Percentiles rank a stretch among this genome's conserved stretches.
Evolutionary conservation across 2,797 vertebrate genomes (phyloP).

Genomic region (Propithecus deckenii): DNA sequence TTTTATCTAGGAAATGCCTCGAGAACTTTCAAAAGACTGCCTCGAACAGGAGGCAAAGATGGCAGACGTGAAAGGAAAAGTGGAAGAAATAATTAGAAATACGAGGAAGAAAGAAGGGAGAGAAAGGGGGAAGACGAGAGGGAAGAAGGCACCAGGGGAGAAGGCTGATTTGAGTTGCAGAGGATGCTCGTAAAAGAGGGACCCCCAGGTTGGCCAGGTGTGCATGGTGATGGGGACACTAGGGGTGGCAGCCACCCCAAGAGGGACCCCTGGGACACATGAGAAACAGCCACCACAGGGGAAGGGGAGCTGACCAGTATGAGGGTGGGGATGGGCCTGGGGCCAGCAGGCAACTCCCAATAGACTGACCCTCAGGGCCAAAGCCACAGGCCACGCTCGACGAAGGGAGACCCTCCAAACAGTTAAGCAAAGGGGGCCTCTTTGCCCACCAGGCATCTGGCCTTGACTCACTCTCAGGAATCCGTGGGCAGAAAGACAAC

Average conservation of each 20-base stretch:
- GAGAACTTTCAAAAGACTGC: constrained; percentile 52
- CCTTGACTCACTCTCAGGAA: constrained; percentile 79
- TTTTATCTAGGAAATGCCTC: constrained; percentile 54
- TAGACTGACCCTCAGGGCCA: neutral
- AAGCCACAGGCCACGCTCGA: neutral
- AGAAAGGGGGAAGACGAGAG: neutral
- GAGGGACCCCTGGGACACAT: neutral
- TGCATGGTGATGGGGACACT: neutral
- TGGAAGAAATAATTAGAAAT: neutral
- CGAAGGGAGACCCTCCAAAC: neutral
- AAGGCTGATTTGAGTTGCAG: neutral
- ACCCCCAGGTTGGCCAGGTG: neutral
- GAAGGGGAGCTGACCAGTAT: no score
- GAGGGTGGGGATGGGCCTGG: neutral
- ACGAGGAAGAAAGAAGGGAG: neutral
- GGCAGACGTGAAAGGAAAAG: neutral
- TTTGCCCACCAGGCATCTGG: constrained; percentile 83
- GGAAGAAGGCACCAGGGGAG: no score
- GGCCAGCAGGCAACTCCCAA: neutral
- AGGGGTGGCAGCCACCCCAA: neutral
- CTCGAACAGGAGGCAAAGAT: neutral
- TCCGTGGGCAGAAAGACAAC: constrained; percentile 79
- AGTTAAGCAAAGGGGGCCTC: constrained; percentile 74
- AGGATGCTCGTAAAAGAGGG: neutral
- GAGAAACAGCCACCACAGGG: fast-evolving